Base-by-base conservation (phyloP, 2,888 invertebrate species). In the Patella caerulea region DNA sequence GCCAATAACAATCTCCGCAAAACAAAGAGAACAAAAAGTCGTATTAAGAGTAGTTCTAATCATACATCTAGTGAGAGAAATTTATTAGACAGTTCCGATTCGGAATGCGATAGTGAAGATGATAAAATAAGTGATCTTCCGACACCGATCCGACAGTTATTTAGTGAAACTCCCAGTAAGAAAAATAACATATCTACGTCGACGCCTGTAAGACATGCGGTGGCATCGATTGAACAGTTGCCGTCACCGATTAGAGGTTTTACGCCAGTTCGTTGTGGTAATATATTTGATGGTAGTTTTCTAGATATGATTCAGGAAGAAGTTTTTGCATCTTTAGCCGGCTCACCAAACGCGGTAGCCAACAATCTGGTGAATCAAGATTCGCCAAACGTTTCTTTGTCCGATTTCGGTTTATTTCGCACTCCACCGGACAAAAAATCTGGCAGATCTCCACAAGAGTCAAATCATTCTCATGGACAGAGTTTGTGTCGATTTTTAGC, bases 171-270 rank as follows among this genome's bases (percentile, higher is more conserved):
- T 11, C 74, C 69, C 12, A 83, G 76, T n/a, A 73, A 80, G 17
- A 29, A 55, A 12, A 56, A 73, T 29, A 73, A 19, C 59, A 77
- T 84, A 34, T 78, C 81, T 4, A 87, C 87, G 3, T 87, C 87
- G 17, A 87, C 87, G 3, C 87, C 87, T 3, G 71, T 86, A 11
- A 84, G 85, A 72, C 77, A 73, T 52, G 65, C 56, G 2, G 65
- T 71, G 11, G 55, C 78, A 17, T 70, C 76, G 11, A 77, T 79
- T 55, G 78, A 78, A 1, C 80, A 84, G 65, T 79, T 85, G 12
- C 84, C 84, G 1, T 87, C 87, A 12, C 87, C 87, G 0, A 84
- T 87, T 14, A 65, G 75, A 19, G 85, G 84, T n/a, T 72, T 85
- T 12, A 86, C 86, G 1, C 86, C 86, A 55, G 74, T 84, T 2